Conservation (phyloP, 2,113 vertebrate genomes). For the Elephantulus edwardii region DNA sequence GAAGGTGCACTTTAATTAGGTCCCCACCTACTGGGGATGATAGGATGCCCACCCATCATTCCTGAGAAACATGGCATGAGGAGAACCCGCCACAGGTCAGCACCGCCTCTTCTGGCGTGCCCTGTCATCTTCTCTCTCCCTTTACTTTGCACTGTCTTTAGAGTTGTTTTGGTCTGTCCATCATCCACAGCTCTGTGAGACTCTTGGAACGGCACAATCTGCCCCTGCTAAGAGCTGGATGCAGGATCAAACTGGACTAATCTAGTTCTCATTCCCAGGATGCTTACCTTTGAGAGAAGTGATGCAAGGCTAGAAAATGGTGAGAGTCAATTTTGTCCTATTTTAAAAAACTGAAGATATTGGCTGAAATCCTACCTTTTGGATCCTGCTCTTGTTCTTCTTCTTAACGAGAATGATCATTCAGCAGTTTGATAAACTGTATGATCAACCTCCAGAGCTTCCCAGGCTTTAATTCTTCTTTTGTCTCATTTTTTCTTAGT, state of each 20-base stretch:
- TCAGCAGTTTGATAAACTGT: background rate
- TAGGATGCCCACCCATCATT: background rate
- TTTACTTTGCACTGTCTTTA: background rate
- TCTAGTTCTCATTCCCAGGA: background rate
- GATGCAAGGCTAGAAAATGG: background rate
- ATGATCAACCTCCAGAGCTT: background rate
- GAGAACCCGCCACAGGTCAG: background rate
- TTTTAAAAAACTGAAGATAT: background rate
- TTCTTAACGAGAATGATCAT: background rate
- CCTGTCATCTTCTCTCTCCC: background rate
- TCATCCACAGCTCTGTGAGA: background rate
- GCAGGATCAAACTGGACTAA: background rate
- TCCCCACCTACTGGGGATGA: fast-evolving
- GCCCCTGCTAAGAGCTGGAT: background rate
- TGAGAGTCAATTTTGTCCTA: background rate
- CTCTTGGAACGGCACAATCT: background rate
- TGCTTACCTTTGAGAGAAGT: background rate
- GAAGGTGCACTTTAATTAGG: background rate
- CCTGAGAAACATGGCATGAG: background rate
- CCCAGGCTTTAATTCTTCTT: background rate
- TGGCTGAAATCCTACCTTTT: background rate
- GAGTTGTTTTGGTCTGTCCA: background rate
- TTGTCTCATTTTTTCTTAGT: background rate
- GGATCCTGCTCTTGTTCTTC: background rate
- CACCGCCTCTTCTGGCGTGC: background rate